Evolutionary conservation across 2,888 invertebrate species (phyloP), one percentile per base, ranked within the genome.

Genomic region (Schizaphis graminum): DNA sequence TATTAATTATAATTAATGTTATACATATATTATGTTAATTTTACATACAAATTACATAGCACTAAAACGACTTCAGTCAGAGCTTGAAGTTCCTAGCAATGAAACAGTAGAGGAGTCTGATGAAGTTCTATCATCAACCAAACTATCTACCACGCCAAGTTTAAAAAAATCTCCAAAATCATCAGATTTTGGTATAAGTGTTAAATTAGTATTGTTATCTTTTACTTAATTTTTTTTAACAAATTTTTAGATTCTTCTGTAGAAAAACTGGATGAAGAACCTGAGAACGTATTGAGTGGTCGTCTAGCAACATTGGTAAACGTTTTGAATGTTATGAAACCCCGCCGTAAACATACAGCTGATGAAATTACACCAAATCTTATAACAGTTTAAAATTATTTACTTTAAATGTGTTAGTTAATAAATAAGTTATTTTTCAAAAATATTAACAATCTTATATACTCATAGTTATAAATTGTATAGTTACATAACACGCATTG

Each of bases 1-100:
- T 98, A 96, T 91, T 61, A 94, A 94, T 13, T 53, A 26, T 88
- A 16, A 77, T 88, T 89, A 89, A 53, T 77, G 5, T 77, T 61
- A 35, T 28, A 10, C 67, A 77, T 86, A 47, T 44, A 44, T 44
- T 41, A 21, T 85, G 4, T 89, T 89, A 53, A 93, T 49, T 49
- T 87, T 8, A 16, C 3, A 57, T 13, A 13, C 26, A 16, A 85
- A 61, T 91, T 67, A 41, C 87, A 26, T 94, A 94, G 94, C 94
- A 16, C 41, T 94, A 61, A 94, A 94, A 35, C 86, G 90, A 94
- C 94, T 94, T 61, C 94, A 94, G 24, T 28, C 91, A 49, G 94
- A 94, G 3, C 91, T 94, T 61, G 94, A 94, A 90, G 53, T 53
- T 41, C 49, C 21, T 41, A 86, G 67, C 35, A 91, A 85, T 47